These are phyloP conservation scores for Sylvia borin DNA, from an alignment of 2,797 vertebrate genomes.

Conservation along the genomic window DNA sequence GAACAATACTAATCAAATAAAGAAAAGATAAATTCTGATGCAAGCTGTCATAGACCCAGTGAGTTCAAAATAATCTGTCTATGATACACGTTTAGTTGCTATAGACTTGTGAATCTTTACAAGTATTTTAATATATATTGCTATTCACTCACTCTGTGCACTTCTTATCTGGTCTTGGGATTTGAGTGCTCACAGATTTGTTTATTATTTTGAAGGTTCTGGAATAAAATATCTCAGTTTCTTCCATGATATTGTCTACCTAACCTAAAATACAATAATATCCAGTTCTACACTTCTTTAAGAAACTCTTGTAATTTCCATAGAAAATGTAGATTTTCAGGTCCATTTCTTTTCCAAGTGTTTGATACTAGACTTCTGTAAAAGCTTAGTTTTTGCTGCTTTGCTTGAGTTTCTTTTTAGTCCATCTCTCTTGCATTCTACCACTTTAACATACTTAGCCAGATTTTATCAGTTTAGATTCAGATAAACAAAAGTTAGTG, in stretches of 20 bases:
- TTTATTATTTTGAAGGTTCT: background rate
- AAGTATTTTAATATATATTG: background rate
- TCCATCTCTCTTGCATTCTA: background rate
- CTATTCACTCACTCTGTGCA: background rate
- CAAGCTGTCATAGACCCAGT: background rate
- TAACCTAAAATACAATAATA: background rate
- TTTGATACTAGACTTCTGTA: background rate
- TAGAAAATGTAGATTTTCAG: background rate
- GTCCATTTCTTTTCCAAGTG: background rate
- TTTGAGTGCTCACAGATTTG: background rate
- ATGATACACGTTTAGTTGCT: background rate
- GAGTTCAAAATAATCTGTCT: background rate
- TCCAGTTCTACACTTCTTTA: background rate
- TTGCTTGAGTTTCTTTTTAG: background rate
- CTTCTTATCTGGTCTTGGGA: background rate
- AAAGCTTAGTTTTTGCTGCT: background rate
- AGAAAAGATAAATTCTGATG: background rate
- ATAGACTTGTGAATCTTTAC: background rate
- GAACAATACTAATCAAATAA: background rate
- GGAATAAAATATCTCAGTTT: background rate
- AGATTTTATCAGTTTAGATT: background rate
- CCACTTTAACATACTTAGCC: background rate
- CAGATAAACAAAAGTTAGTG: background rate
- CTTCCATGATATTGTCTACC: background rate
- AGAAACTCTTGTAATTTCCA: background rate